Evolutionary conservation across 2,797 vertebrate genomes (phyloP).

Genomic region (Danio albolineatus): DNA sequence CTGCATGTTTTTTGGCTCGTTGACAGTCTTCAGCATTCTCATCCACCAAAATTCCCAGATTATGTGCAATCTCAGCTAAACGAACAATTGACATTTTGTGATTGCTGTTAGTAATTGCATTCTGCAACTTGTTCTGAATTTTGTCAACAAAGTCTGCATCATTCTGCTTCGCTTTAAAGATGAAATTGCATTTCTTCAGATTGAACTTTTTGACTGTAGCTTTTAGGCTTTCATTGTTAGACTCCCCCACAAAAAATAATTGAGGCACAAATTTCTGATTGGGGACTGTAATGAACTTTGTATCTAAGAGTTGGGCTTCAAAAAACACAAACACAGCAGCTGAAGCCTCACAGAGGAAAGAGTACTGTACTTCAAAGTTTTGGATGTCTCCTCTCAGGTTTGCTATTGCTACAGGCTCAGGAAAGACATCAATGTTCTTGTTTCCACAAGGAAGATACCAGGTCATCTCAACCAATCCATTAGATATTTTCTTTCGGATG

Average conservation of each 20-base stretch:
- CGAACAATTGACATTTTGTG: slow-evolving; percentile 60
- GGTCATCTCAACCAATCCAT: no score
- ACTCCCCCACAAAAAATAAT: neutral
- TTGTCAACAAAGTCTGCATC: no score
- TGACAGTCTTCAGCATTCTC: neutral
- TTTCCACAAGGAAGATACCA: no score
- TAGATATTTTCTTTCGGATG: slow-evolving; percentile 35
- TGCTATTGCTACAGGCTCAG: no score
- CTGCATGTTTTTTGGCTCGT: slow-evolving; percentile 17
- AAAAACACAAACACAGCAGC: slow-evolving; percentile 36
- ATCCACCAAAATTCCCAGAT: slow-evolving; percentile 49
- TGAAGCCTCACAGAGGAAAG: slow-evolving; percentile 31
- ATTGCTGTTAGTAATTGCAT: neutral
- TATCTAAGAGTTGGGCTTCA: neutral
- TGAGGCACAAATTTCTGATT: neutral
- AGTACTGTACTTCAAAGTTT: slow-evolving; percentile 24
- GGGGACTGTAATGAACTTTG: neutral
- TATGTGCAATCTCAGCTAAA: slow-evolving; percentile 43
- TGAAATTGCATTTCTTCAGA: neutral
- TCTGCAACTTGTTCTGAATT: neutral
- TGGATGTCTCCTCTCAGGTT: no score
- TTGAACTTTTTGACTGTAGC: neutral
- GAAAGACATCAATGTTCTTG: no score
- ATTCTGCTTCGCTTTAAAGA: neutral
- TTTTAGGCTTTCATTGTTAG: neutral